Evolutionary conservation across 1,140 invertebrate species (phyloP).

Genomic region (Bombus turneri): DNA sequence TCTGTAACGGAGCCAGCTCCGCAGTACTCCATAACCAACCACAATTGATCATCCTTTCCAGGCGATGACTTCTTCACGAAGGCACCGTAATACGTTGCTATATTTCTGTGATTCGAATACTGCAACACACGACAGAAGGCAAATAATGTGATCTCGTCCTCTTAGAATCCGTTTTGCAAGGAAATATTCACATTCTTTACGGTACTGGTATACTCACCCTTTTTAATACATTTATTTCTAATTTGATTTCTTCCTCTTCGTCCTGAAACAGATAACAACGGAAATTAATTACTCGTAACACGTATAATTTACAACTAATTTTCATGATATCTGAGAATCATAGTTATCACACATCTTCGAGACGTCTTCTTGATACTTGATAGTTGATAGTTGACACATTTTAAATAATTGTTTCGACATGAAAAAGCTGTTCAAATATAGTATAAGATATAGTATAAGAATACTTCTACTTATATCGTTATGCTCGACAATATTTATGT

Average conservation of each 20-base stretch:
- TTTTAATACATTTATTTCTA: slow-evolving; percentile 99
- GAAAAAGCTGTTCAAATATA: not conserved
- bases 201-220: slow-evolving; percentile 82
- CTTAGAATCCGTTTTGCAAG: not conserved
- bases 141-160: not conserved
- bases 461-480: not conserved
- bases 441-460: not conserved
- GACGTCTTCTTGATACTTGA: not conserved
- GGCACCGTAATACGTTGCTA: slow-evolving; percentile 99
- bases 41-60: slow-evolving; percentile 99
- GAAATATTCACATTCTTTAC: too few relatives aligned
- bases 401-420: not conserved
- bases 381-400: not conserved
- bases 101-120: slow-evolving; percentile 99
- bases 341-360: not conserved
- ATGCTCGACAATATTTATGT: not conserved
- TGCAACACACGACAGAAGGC: slow-evolving; percentile 79
- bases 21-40: slow-evolving; percentile 99
- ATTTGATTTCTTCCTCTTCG: slow-evolving; percentile 99
- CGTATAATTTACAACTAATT: too few relatives aligned
- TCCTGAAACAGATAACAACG: slow-evolving; percentile 85
- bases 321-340: not conserved
- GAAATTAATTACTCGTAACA: not conserved
- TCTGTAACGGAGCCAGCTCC: slow-evolving; percentile 99
- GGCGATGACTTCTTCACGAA: slow-evolving; percentile 99